A percentile compares a stretch with the other conserved stretches of the same genome.
These are phyloP conservation scores for Sterrhoptilus dennistouni DNA, from an alignment of 2,113 vertebrate genomes.

Conservation along the genomic window DNA sequence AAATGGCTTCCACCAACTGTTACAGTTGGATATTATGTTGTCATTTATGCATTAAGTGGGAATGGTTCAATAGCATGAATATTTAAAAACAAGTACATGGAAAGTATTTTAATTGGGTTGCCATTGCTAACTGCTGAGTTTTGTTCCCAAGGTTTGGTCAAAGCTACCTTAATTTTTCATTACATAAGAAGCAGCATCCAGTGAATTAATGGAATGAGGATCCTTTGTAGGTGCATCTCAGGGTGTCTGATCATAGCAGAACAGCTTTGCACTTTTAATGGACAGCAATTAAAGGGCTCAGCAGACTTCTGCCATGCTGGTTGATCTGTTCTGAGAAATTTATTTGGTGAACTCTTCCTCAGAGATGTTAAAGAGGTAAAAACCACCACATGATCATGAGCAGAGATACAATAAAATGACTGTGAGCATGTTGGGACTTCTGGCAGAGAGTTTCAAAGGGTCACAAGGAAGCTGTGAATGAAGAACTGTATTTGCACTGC, in stretches of 20 bases:
- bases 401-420: neutral
- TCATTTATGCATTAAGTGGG: conserved; percentile 76
- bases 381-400: fast-evolving
- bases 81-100: conserved; percentile 70
- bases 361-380: neutral
- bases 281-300: neutral
- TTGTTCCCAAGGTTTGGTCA: conserved; percentile 51
- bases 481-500: neutral
- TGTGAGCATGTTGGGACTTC: neutral
- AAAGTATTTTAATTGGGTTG: conserved; percentile 61
- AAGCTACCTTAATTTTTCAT: conserved; percentile 63
- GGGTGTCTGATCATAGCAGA: conserved; percentile 3
- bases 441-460: neutral
- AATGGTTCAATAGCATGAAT: conserved; percentile 72
- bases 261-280: conserved; percentile 25
- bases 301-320: neutral
- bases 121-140: conserved; percentile 60
- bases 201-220: conserved; percentile 53
- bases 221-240: conserved; percentile 19
- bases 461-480: neutral
- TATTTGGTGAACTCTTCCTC: neutral
- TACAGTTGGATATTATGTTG: conserved; percentile 75
- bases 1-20: conserved; percentile 79
- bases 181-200: conserved; percentile 25
- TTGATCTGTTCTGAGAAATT: neutral